Conservation (phyloP, 2,888 invertebrate genomes). For the Furcula furcula region DNA sequence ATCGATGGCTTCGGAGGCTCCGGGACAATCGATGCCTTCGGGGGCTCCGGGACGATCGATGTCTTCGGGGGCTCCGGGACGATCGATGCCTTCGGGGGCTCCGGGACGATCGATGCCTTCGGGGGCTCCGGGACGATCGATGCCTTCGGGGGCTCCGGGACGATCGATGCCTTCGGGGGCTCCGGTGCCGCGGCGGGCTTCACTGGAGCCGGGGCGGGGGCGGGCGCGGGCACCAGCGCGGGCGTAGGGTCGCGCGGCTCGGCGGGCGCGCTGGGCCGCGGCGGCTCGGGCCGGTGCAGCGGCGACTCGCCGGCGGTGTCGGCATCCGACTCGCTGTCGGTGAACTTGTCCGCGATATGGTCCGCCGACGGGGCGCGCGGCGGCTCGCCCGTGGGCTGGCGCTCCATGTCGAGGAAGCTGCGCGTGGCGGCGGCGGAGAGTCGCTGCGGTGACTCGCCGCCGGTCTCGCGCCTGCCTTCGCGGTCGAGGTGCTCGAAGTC, state of each 20-base stretch:
- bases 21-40: conserved; percentile 55
- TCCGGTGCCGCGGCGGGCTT: conserved; percentile 56
- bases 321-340: conserved; percentile 81
- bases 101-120: conserved; percentile 19
- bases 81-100: conserved; percentile 16
- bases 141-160: conserved; percentile 29
- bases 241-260: too few relatives aligned
- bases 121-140: conserved; percentile 13
- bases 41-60: conserved; percentile 15
- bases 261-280: conserved; percentile 31
- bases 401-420: conserved; percentile 75
- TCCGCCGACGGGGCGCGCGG: conserved; percentile 62
- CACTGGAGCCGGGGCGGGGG: conserved; percentile 19
- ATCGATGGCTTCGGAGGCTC: conserved; percentile 17
- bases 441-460: conserved; percentile 55
- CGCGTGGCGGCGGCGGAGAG: conserved; percentile 56
- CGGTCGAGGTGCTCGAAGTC: conserved; percentile 89
- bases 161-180: conserved; percentile 20
- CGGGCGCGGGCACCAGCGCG: conserved; percentile 26
- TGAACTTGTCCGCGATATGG: conserved; percentile 79
- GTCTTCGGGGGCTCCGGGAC: conserved; percentile 36
- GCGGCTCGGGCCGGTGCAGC: conserved; percentile 55
- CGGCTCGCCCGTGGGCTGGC: conserved; percentile 64
- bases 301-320: conserved; percentile 74
- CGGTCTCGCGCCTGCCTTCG: conserved; percentile 67